phyloP scores from a whole-genome alignment of 2,888 invertebrate genomes.

The Panorpa germanica region DNA sequence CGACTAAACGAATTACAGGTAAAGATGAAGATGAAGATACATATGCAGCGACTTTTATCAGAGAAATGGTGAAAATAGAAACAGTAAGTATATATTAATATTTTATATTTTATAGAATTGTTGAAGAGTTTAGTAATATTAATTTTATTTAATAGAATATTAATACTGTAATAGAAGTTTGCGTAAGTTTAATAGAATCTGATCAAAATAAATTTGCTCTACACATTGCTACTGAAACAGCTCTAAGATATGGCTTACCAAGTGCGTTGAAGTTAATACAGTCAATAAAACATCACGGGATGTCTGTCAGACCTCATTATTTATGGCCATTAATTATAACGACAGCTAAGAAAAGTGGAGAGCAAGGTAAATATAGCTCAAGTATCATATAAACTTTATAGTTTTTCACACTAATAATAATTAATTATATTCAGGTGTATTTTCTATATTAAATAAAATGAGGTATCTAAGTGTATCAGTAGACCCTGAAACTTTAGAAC shows the following conservation, averaged over 20 bases:
- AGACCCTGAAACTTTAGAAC: slow-evolving; percentile 34
- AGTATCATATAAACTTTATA: too few species aligned
- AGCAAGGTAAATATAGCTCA: too few species aligned
- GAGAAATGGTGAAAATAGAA: slow-evolving; percentile 34
- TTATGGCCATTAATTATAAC: slow-evolving; percentile 44
- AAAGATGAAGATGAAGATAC: slow-evolving; percentile 29
- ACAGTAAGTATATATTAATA: slow-evolving; percentile 20
- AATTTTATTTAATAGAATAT: too few species aligned
- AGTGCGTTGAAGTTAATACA: slow-evolving; percentile 14
- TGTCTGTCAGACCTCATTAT: slow-evolving; percentile 35
- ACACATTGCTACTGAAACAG: slow-evolving; percentile 31
- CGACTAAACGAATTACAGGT: too few species aligned
- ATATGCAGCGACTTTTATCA: slow-evolving; percentile 33
- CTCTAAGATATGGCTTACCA: slow-evolving; percentile 23
- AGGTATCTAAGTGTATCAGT: slow-evolving; percentile 28
- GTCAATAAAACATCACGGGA: slow-evolving; percentile 25
- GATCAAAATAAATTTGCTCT: slow-evolving; percentile 21
- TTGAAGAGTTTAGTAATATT: too few species aligned
- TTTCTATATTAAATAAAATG: slow-evolving; percentile 33
- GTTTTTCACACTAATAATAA: slow-evolving; percentile 3
- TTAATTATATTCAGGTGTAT: slow-evolving; percentile 24
- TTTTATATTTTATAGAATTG: slow-evolving; percentile 1
- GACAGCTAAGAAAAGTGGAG: slow-evolving; percentile 28
- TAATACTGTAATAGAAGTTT: slow-evolving; percentile 19
- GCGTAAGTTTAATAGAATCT: slow-evolving; percentile 15